These are phyloP conservation scores for Callospermophilus lateralis DNA, from an alignment of 2,113 vertebrate species.

Conservation along the genomic window DNA sequence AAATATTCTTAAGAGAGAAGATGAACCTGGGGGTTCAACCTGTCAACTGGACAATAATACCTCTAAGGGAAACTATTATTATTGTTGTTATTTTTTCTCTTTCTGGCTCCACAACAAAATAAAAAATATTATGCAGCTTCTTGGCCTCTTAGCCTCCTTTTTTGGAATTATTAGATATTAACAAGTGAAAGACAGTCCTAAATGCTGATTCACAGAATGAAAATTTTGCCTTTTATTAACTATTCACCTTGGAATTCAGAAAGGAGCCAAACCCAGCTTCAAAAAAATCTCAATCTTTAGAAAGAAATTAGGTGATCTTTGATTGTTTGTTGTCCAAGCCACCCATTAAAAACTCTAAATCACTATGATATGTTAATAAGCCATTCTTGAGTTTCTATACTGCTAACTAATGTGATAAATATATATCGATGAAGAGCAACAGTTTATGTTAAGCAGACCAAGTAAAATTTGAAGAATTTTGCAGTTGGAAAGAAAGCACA, in stretches of 20 bases:
- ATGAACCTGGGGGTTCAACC: background rate
- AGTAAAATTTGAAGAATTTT: background rate
- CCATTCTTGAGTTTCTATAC: background rate
- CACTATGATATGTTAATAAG: background rate
- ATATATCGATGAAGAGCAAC: background rate
- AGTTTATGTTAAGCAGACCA: background rate
- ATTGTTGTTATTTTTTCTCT: background rate
- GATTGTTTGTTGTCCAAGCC: background rate
- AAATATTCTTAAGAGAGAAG: slow-evolving; percentile 1
- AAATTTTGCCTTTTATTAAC: background rate
- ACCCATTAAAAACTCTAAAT: background rate
- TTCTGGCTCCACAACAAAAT: background rate
- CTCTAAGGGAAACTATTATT: background rate
- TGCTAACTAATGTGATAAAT: slow-evolving; percentile 25
- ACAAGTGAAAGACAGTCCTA: background rate
- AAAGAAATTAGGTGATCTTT: slow-evolving; percentile 28
- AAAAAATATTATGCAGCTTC: background rate
- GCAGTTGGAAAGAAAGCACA: background rate
- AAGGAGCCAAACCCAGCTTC: background rate
- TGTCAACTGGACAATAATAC: background rate
- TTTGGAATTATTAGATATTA: background rate
- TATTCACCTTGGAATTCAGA: background rate
- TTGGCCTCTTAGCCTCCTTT: background rate
- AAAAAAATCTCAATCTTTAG: background rate
- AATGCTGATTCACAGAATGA: background rate